Evolutionary conservation across 2,888 invertebrate genomes (phyloP).

Genomic region (Dromius quadrimaculatus): DNA sequence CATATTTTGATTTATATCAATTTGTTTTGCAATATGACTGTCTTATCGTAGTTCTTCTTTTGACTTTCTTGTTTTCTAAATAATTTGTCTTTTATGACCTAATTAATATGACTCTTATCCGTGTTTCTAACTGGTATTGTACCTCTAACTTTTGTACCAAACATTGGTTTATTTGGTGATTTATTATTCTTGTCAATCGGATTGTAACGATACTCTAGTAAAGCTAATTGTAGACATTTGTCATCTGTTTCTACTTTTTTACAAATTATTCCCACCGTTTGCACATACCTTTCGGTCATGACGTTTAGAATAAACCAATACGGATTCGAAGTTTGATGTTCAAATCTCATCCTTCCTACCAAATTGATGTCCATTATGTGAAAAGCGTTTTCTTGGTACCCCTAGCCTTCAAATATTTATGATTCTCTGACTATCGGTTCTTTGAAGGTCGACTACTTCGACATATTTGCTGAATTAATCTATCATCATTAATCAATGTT

Average conservation of each 20-base stretch:
- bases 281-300: background rate
- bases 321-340: background rate
- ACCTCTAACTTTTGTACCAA: background rate
- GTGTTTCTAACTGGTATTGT: no score
- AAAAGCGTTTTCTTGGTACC: background rate
- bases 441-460: background rate
- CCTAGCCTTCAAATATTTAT: background rate
- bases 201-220: background rate
- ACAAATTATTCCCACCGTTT: background rate
- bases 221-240: background rate
- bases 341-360: background rate
- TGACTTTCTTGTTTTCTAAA: no score
- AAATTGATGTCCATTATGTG: background rate
- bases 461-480: slow-evolving; percentile 45
- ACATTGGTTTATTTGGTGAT: background rate
- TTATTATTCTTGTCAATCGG: background rate
- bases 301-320: background rate
- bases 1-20: no score
- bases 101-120: no score
- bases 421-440: background rate
- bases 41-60: no score
- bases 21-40: no score
- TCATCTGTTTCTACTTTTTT: background rate
- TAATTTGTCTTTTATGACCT: no score
- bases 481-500: slow-evolving; percentile 36